These are phyloP conservation scores for Vidua chalybeata DNA, from an alignment of 2,113 vertebrate species.

Conservation along the genomic window DNA sequence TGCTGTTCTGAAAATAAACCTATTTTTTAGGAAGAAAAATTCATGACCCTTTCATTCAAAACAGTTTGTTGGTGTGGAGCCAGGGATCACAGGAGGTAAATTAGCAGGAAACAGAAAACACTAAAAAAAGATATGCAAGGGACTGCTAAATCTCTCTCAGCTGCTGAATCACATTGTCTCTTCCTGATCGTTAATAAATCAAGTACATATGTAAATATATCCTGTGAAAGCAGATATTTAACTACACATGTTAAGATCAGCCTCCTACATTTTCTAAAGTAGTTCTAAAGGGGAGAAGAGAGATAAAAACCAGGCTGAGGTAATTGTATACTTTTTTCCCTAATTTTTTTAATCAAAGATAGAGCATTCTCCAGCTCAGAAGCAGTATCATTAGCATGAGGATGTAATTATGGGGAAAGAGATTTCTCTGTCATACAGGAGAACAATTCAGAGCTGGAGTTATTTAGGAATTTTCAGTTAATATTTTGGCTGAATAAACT, in stretches of 20 bases:
- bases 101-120: slow-evolving; percentile 57
- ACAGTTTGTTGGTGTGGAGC: slow-evolving; percentile 17
- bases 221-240: slow-evolving; percentile 25
- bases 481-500: neutral
- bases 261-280: neutral
- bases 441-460: neutral
- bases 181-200: slow-evolving; percentile 9
- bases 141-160: slow-evolving; percentile 41
- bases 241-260: neutral
- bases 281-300: neutral
- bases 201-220: slow-evolving; percentile 1
- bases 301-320: neutral
- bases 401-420: slow-evolving; percentile 17
- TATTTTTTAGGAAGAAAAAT: neutral
- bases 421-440: neutral
- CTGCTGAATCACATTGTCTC: slow-evolving; percentile 22
- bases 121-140: slow-evolving; percentile 29
- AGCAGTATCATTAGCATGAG: slow-evolving; percentile 40
- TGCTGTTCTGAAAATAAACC: neutral
- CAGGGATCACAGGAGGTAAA: slow-evolving; percentile 41
- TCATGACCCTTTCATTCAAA: neutral
- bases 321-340: neutral
- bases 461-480: neutral
- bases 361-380: slow-evolving; percentile 17
- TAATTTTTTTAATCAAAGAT: slow-evolving; percentile 40